Evolutionary conservation across 2,888 invertebrate genomes (phyloP).

Genomic region (Pedicia rivosa): DNA sequence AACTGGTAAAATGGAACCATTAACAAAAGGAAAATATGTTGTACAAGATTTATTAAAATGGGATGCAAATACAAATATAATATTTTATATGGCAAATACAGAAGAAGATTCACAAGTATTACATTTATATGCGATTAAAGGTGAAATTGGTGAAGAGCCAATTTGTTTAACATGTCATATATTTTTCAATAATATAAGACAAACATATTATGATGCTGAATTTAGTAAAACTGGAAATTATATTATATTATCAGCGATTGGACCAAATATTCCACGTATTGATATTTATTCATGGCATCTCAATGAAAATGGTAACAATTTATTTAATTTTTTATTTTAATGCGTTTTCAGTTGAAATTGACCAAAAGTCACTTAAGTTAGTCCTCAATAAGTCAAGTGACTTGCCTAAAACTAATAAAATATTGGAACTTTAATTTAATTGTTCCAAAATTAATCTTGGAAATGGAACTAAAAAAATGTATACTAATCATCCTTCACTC

Average conservation of each 20-base stretch:
- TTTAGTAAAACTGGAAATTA: slow-evolving; percentile 50
- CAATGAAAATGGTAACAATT: no score
- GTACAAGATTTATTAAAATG: slow-evolving; percentile 60
- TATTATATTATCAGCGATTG: slow-evolving; percentile 63
- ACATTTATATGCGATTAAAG: slow-evolving; percentile 61
- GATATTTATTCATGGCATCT: slow-evolving; percentile 40
- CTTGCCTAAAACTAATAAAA: no score
- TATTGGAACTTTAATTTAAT: no score
- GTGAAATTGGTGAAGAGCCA: slow-evolving; percentile 29
- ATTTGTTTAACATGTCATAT: slow-evolving; percentile 59
- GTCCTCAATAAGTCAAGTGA: no score
- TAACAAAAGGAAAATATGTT: slow-evolving; percentile 49
- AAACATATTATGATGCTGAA: slow-evolving; percentile 34
- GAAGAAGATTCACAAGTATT: slow-evolving; percentile 57
- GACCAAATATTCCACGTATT: slow-evolving; percentile 68
- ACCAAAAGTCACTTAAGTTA: no score
- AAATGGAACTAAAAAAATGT: no score
- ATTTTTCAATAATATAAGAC: slow-evolving; percentile 17
- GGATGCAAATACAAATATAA: slow-evolving; percentile 44
- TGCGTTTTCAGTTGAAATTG: no score
- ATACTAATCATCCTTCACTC: no score
- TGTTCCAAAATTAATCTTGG: no score
- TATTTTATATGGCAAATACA: slow-evolving; percentile 74
- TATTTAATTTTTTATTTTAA: no score
- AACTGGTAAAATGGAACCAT: slow-evolving; percentile 22